These are phyloP conservation scores for Chrysocyon brachyurus DNA, from an alignment of 2,797 vertebrate species.

Conservation along the genomic window DNA sequence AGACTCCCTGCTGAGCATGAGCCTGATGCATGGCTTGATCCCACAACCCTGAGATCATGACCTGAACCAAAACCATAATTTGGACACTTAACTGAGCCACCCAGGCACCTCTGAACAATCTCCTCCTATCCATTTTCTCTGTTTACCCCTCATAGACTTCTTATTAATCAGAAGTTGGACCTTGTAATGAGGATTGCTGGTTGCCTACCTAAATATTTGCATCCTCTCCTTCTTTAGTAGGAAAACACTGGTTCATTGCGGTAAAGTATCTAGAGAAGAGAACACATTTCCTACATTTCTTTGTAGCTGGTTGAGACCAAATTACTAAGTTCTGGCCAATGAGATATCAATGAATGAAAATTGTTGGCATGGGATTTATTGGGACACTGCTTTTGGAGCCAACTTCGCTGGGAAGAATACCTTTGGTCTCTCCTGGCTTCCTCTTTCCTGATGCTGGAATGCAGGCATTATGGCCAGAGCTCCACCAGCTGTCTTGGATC, in stretches of 20 bases:
- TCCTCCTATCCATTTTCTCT: background rate
- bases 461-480: background rate
- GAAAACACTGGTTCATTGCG: background rate
- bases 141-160: background rate
- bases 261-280: background rate
- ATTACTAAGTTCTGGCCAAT: background rate
- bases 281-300: background rate
- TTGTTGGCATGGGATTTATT: background rate
- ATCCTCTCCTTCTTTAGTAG: background rate
- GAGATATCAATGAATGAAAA: background rate
- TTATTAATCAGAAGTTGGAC: background rate
- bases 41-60: background rate
- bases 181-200: background rate
- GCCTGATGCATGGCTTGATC: background rate
- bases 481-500: background rate
- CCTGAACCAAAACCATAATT: background rate
- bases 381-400: conserved; percentile 16
- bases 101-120: background rate
- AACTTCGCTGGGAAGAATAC: background rate
- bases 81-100: background rate
- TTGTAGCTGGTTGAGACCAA: background rate
- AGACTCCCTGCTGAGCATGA: background rate
- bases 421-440: background rate
- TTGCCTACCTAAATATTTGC: background rate
- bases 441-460: background rate